Evolutionary conservation across 2,888 invertebrate species (phyloP).

Genomic region (Meta bourneti): DNA sequence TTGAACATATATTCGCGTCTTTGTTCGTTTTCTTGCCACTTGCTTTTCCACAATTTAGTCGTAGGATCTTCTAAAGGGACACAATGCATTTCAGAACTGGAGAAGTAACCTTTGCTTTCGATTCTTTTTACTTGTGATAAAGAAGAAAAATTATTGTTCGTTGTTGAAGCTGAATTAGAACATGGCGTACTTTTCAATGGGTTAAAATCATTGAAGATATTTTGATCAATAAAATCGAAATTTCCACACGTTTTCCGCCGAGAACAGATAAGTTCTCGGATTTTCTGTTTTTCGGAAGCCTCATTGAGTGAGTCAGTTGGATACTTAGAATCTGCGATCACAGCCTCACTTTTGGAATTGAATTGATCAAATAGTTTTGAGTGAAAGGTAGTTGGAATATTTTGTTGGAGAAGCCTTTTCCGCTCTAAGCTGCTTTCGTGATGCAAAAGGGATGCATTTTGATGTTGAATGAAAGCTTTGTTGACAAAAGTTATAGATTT

Average conservation of each 20-base stretch:
- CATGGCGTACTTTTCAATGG: neutral
- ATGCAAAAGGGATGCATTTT: constrained; percentile 38
- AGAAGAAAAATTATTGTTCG: constrained; percentile 37
- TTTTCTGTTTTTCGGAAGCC: constrained; percentile 40
- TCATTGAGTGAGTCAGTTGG: neutral
- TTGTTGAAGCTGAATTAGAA: neutral
- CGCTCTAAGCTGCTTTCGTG: constrained; percentile 51
- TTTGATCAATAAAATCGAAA: constrained; percentile 60
- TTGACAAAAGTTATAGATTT: constrained; percentile 71
- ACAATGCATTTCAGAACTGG: constrained; percentile 33
- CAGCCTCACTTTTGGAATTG: constrained; percentile 11
- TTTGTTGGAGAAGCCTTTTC: constrained; percentile 25
- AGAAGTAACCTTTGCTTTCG: constrained; percentile 51
- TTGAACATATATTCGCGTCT: constrained; percentile 69
- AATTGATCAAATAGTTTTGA: constrained; percentile 34
- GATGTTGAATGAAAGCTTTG: constrained; percentile 66
- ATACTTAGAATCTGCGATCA: neutral
- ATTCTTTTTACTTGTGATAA: constrained; percentile 6
- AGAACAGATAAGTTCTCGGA: constrained; percentile 46
- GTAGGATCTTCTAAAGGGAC: constrained; percentile 21
- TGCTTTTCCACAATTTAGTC: constrained; percentile 33
- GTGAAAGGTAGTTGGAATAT: constrained; percentile 30
- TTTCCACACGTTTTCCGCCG: constrained; percentile 65
- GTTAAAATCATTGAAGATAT: constrained; percentile 36
- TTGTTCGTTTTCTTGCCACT: constrained; percentile 63